Percentiles rank a stretch among this genome's conserved stretches.
These are phyloP conservation scores for Polyommatus iphigenia DNA, from an alignment of 2,888 invertebrate genomes.

Conservation along the genomic window DNA sequence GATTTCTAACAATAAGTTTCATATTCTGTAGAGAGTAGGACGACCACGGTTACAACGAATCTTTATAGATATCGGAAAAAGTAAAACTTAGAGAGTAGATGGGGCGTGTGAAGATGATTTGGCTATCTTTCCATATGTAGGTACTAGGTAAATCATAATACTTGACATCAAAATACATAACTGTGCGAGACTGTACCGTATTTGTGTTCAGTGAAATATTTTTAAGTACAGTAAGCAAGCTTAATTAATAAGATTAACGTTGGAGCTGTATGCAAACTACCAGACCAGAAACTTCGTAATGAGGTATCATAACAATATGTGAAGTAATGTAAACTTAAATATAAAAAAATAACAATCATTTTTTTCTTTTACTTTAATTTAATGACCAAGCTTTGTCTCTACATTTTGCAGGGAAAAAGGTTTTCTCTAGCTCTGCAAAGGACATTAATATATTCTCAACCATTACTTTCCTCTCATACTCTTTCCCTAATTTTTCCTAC, in stretches of 20 bases:
- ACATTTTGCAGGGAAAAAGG: too few species aligned
- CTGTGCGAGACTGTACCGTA: conserved; percentile 10
- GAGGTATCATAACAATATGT: background rate
- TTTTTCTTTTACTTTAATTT: too few species aligned
- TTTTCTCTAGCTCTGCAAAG: too few species aligned
- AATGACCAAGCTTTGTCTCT: too few species aligned
- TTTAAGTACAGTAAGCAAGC: conserved; percentile 11
- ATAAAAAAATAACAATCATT: too few species aligned
- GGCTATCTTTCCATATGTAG: background rate
- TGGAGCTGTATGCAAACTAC: conserved; percentile 13
- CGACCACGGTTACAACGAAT: background rate
- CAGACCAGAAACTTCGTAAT: conserved; percentile 29
- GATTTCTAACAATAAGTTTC: conserved; percentile 9
- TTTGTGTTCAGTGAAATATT: conserved; percentile 21
- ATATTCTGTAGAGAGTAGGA: background rate
- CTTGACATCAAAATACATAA: background rate
- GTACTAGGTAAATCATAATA: background rate
- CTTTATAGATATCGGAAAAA: background rate
- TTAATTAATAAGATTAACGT: conserved; percentile 23
- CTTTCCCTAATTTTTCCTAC: too few species aligned
- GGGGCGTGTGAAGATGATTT: background rate
- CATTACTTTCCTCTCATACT: too few species aligned
- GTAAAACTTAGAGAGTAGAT: background rate
- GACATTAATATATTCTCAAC: too few species aligned
- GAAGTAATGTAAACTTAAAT: background rate